These are phyloP conservation scores for Eubucco bourcierii DNA, from an alignment of 2,113 vertebrate species.

Conservation along the genomic window DNA sequence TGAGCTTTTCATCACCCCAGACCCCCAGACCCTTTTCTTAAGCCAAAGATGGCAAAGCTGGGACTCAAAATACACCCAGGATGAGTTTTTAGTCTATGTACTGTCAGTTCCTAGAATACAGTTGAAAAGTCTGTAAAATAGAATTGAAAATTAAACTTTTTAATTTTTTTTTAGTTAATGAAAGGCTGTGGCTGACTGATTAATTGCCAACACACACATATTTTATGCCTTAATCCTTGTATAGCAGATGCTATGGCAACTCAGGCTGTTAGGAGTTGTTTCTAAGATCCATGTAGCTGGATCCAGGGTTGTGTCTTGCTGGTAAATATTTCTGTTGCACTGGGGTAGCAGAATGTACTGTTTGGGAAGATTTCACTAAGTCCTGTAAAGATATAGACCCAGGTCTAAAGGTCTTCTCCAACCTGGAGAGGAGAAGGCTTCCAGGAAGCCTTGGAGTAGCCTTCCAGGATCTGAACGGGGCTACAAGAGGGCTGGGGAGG, in stretches of 20 bases:
- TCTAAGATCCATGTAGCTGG: background rate
- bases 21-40: too few species aligned
- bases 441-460: too few species aligned
- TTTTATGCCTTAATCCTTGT: too few species aligned
- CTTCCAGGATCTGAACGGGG: too few species aligned
- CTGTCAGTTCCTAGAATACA: background rate
- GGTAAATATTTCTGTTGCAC: background rate
- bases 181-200: background rate
- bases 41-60: background rate
- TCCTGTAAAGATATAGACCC: fast-evolving
- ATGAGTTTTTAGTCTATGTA: background rate
- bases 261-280: background rate
- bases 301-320: background rate
- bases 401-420: background rate
- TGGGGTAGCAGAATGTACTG: fast-evolving
- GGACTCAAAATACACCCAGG: background rate
- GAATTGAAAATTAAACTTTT: fast-evolving
- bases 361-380: background rate
- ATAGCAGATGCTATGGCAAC: background rate
- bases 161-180: background rate
- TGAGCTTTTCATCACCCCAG: too few species aligned
- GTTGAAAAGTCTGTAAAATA: background rate
- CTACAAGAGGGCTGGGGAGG: too few species aligned
- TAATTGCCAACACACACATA: background rate
- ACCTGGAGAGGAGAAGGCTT: too few species aligned